phyloP scores from a whole-genome alignment of 2,888 invertebrate species.

The Strigamia crassipes region DNA sequence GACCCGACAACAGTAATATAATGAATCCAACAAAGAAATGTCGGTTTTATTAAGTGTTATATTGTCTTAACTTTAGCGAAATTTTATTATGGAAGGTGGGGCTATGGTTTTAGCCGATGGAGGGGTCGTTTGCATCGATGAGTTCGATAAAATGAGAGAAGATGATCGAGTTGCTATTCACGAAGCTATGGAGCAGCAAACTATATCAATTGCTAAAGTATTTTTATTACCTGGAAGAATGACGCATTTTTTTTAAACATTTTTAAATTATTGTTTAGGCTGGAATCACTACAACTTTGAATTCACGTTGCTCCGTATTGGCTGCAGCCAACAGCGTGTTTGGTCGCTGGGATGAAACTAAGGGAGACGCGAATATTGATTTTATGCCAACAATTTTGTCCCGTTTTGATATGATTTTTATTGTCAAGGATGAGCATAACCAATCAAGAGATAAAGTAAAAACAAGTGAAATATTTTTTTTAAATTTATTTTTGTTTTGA shows the following conservation, averaged over 20 bases:
- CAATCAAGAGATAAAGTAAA: conserved; percentile 82
- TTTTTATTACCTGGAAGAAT: neutral
- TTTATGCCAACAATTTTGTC: conserved; percentile 99
- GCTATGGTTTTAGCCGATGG: conserved; percentile 99
- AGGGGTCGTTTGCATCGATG: conserved; percentile 99
- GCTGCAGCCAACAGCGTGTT: conserved; percentile 99
- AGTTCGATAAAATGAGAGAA: conserved; percentile 99
- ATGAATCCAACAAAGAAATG: neutral
- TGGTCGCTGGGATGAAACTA: conserved; percentile 98
- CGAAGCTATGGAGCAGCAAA: conserved; percentile 99
- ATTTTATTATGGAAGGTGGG: conserved; percentile 97
- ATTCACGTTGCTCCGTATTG: conserved; percentile 97
- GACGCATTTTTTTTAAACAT: neutral
- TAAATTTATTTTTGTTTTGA: neutral
- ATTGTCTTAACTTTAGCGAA: conserved; percentile 67
- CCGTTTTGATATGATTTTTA: conserved; percentile 99
- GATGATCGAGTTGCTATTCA: conserved; percentile 99
- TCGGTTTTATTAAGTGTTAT: neutral
- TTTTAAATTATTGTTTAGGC: conserved; percentile 65
- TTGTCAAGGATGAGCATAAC: conserved; percentile 96
- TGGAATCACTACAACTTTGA: conserved; percentile 97
- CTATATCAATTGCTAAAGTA: conserved; percentile 97
- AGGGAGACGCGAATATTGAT: conserved; percentile 97
- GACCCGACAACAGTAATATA: conserved; percentile 87
- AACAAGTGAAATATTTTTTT: conserved; percentile 52